Base-by-base conservation (phyloP, 2,888 invertebrate species). In the Caradrina kadenii region DNA sequence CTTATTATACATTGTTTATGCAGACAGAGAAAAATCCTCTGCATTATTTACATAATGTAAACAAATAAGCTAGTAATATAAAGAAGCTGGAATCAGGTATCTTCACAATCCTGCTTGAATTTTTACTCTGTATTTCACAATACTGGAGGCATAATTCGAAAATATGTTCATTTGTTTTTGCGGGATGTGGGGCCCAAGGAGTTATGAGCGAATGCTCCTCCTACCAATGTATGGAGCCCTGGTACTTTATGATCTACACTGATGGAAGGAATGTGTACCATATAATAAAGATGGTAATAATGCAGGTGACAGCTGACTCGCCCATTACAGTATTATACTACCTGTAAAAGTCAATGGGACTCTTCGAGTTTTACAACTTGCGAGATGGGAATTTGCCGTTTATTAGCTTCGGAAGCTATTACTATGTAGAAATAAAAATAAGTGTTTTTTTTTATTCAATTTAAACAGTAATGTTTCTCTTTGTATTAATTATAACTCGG, bases 341-440 rank as follows among this genome's bases (percentile, higher is more conserved):
- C 71, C 63, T 71, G 73, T 82, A 83, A 82, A 81, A 79, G 67
- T 63, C 82, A 62, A 72, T 74, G 71, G 69, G 63, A 63, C 52
- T 79, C 58, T 26, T 66, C 63, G 26, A n/a, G 21, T 70, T 82
- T 83, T 82, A 82, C 52, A 65, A 66, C 69, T n/a, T 5, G 19
- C 35, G 22, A 56, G 53, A 80, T 70, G 75, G 73, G 69, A 71
- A 67, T 67, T 71, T 63, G 58, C 56, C 64, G 19, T 81, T 63
- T 72, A 82, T 69, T 73, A 35, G 22, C 11, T 60, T 35, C 62
- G 31, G 54, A 52, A 63, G 59, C 19, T 26, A 53, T 56, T 53
- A 21, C n/a, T 31, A n/a, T 26, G 45, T 54, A 39, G 19, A 48
- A 39, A 48, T 54, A 13, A 48, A 60, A 54, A 15, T 6, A 11